Percentiles rank a stretch among this genome's conserved stretches.
Evolutionary conservation across 2,797 vertebrate genomes (phyloP).

Genomic region (Pipistrellus kuhlii): DNA sequence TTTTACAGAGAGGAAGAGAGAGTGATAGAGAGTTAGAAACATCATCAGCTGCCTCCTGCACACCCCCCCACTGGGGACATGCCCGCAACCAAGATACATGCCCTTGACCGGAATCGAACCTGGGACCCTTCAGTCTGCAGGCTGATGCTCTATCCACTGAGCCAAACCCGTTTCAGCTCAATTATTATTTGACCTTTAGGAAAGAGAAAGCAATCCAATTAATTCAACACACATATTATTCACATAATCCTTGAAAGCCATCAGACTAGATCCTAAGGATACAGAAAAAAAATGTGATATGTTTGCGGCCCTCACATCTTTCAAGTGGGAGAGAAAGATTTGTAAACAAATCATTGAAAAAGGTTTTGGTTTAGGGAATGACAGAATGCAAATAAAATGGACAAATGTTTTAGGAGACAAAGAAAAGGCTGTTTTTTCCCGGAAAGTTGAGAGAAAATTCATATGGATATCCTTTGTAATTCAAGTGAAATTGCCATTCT

Average conservation of each 20-base stretch:
- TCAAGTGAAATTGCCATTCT: constrained; percentile 48
- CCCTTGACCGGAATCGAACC: too few relatives aligned
- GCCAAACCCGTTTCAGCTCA: background rate
- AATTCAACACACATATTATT: background rate
- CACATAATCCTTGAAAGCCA: background rate
- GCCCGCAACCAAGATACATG: too few relatives aligned
- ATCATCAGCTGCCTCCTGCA: too few relatives aligned
- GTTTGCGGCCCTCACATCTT: background rate
- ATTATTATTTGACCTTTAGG: background rate
- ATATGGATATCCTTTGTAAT: constrained; percentile 47
- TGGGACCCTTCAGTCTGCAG: too few relatives aligned
- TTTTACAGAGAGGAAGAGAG: too few relatives aligned
- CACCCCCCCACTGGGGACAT: too few relatives aligned
- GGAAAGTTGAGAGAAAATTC: background rate
- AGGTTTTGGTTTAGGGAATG: background rate
- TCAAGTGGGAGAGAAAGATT: background rate
- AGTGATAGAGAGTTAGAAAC: too few relatives aligned
- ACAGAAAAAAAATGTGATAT: background rate
- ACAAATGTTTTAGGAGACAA: background rate
- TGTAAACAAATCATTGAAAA: constrained; percentile 28
- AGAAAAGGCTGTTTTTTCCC: background rate
- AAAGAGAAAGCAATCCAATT: background rate
- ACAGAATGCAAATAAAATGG: background rate
- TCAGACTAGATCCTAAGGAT: background rate
- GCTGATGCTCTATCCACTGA: too few relatives aligned